Conservation (phyloP, 2,888 invertebrate species). For the Scaptomyza tumidula region DNA sequence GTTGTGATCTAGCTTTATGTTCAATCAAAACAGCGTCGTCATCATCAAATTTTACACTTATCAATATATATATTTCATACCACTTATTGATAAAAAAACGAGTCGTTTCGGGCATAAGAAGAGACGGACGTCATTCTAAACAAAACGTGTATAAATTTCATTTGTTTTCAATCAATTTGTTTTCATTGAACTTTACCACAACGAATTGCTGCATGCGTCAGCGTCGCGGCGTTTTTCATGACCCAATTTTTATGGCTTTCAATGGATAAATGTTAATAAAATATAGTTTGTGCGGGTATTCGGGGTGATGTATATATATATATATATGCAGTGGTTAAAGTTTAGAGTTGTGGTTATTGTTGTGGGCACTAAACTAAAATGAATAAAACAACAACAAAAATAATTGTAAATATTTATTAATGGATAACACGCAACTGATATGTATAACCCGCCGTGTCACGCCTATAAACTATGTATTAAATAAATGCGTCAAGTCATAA, state of each 20-base stretch:
- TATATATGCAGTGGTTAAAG: neutral
- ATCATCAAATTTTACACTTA: conserved; percentile 1
- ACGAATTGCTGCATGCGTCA: conserved; percentile 26
- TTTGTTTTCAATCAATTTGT: conserved; percentile 9
- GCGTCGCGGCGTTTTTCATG: neutral
- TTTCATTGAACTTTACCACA: conserved; percentile 26
- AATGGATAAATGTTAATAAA: conserved; percentile 1
- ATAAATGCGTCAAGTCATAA: conserved; percentile 33
- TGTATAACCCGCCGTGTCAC: conserved; percentile 35
- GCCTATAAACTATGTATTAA: conserved; percentile 40
- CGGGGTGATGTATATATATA: neutral
- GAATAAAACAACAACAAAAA: conserved; percentile 14
- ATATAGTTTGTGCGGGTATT: conserved; percentile 12
- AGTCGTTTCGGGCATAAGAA: neutral
- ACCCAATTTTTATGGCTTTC: neutral
- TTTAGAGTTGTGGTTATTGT: conserved; percentile 21
- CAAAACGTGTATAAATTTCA: neutral
- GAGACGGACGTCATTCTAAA: neutral
- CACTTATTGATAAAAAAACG: neutral
- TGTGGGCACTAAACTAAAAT: conserved; percentile 26
- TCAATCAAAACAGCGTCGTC: conserved; percentile 12
- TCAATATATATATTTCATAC: neutral
- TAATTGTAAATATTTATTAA: conserved; percentile 27
- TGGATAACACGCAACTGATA: conserved; percentile 24
- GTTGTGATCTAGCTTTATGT: conserved; percentile 1